Conservation (phyloP, 2,888 invertebrate genomes). For the Nematopogon swammerdamellus region DNA sequence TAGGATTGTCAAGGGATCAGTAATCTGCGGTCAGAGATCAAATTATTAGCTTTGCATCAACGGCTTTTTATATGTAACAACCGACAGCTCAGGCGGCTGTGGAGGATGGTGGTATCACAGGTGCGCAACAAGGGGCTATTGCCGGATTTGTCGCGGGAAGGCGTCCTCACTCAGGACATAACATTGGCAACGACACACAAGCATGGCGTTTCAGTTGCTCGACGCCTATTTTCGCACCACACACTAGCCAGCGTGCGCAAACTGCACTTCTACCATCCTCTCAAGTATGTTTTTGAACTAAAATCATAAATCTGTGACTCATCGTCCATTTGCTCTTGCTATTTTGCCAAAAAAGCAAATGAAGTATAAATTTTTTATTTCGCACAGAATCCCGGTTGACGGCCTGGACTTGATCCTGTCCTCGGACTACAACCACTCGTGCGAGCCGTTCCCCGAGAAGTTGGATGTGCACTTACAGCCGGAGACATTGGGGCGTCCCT, state of each 20-base stretch:
- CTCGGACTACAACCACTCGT: slow-evolving; percentile 65
- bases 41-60: no score
- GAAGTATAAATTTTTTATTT: no score
- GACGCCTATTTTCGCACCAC: slow-evolving; percentile 58
- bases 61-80: no score
- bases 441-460: slow-evolving; percentile 61
- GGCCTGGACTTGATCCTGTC: slow-evolving; percentile 65
- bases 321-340: no score
- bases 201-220: slow-evolving; percentile 35
- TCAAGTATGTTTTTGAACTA: slow-evolving; percentile 31
- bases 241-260: slow-evolving; percentile 56
- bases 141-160: slow-evolving; percentile 42
- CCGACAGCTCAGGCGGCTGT: no score
- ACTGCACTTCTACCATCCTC: slow-evolving; percentile 39
- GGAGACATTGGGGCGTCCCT: slow-evolving; percentile 61
- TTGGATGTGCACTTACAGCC: slow-evolving; percentile 64
- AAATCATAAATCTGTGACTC: no score
- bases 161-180: slow-evolving; percentile 33
- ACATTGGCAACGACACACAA: slow-evolving; percentile 34
- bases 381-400: slow-evolving; percentile 58
- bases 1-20: no score
- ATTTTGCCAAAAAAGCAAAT: no score
- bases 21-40: no score
- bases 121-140: slow-evolving; percentile 40
- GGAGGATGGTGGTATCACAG: slow-evolving; percentile 30